A percentile compares a stretch with the other conserved stretches of the same genome.
Evolutionary conservation across 2,797 vertebrate genomes (phyloP).

Genomic region (Alouatta caraya): DNA sequence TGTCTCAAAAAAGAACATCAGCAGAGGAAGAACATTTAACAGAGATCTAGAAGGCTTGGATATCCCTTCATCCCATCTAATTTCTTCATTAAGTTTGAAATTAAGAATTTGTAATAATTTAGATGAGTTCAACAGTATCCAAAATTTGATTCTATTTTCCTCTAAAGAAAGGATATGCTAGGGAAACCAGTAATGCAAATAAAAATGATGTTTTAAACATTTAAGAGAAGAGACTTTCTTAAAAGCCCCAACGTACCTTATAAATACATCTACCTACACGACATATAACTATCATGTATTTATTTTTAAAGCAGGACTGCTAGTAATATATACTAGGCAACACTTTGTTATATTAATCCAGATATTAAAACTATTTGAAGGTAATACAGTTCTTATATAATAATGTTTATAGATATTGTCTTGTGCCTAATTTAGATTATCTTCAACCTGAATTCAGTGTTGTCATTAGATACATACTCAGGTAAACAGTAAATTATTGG

Average conservation of each 20-base stretch:
- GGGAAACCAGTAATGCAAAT: neutral
- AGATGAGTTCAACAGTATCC: neutral
- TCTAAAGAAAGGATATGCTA: neutral
- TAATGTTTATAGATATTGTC: neutral
- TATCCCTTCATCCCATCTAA: neutral
- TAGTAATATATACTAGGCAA: neutral
- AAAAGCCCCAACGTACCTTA: neutral
- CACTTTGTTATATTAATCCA: neutral
- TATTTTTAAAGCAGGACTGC: neutral
- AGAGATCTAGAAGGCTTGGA: neutral
- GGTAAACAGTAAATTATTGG: neutral
- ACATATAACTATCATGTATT: neutral
- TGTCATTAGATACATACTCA: neutral
- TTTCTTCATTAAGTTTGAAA: neutral
- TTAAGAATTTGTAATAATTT: neutral
- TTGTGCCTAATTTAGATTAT: neutral
- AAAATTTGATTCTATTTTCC: neutral
- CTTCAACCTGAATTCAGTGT: neutral
- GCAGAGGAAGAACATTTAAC: neutral
- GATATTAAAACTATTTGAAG: neutral
- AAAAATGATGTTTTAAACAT: neutral
- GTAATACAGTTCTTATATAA: neutral
- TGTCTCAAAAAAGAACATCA: neutral
- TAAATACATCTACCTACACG: neutral
- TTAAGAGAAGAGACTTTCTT: neutral